Conservation (phyloP, 1,140 invertebrate genomes). For the Meloidogyne hapla region DNA sequence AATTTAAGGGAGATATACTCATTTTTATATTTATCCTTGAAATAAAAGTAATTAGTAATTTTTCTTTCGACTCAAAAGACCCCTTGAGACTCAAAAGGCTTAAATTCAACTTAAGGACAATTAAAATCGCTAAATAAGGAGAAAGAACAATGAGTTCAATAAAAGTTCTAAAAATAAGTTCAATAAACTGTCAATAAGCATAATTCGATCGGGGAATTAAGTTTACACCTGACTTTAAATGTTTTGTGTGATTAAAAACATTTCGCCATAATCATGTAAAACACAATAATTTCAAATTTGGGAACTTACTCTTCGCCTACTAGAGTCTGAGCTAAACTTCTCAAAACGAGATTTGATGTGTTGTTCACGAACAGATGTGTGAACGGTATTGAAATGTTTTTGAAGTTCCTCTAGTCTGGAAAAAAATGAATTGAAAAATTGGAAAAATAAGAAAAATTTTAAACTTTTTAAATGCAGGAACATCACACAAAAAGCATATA, state of each 20-base stretch:
- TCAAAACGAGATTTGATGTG: constrained; percentile 18
- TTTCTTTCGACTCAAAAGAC: too few species aligned
- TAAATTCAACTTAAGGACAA: too few species aligned
- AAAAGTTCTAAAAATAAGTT: too few species aligned
- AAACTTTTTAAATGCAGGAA: constrained; percentile 8
- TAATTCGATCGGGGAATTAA: too few species aligned
- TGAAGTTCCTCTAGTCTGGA: constrained; percentile 18
- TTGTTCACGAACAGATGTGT: constrained; percentile 19
- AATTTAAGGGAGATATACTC: neutral
- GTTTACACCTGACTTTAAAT: neutral
- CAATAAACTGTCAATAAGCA: too few species aligned
- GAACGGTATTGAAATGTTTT: constrained; percentile 17
- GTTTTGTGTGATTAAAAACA: neutral
- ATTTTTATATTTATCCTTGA: neutral
- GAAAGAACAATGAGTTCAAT: too few species aligned
- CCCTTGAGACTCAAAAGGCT: too few species aligned
- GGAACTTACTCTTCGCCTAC: constrained; percentile 9
- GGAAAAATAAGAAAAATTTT: constrained; percentile 10
- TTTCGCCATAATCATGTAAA: neutral
- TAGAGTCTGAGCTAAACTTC: neutral
- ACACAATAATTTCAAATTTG: neutral
- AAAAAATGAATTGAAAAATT: neutral
- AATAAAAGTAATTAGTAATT: too few species aligned
- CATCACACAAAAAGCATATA: constrained; percentile 23
- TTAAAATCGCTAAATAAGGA: too few species aligned